Percentiles rank a stretch among this genome's conserved stretches.
These are phyloP conservation scores for Sardinella longiceps DNA, from an alignment of 2,797 vertebrate genomes.

Conservation along the genomic window DNA sequence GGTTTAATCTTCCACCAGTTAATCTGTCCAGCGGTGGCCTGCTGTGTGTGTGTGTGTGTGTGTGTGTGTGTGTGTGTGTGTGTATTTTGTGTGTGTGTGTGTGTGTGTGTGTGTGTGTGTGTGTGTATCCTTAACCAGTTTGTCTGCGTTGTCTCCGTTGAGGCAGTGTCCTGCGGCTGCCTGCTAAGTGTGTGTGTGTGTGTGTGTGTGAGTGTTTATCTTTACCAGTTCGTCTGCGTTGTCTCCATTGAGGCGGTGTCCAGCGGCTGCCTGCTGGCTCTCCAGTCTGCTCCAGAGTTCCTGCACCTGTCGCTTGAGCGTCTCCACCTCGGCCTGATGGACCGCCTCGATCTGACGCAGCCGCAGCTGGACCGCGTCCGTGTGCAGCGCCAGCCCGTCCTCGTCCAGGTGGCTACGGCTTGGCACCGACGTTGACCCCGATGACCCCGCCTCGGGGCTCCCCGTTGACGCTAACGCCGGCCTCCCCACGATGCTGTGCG, in stretches of 20 bases:
- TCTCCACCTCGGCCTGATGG: conserved; percentile 95
- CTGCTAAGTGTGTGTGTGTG: neutral
- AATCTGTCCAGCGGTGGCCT: too few relatives aligned
- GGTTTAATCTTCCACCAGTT: too few relatives aligned
- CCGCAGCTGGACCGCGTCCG: conserved; percentile 89
- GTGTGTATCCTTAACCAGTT: too few relatives aligned
- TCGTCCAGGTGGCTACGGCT: conserved; percentile 90
- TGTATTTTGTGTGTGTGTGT: too few relatives aligned
- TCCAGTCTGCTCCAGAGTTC: conserved; percentile 91
- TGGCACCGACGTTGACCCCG: conserved; percentile 74
- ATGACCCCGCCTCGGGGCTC: conserved; percentile 84
- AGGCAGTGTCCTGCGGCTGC: too few relatives aligned
- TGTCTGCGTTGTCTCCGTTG: too few relatives aligned
- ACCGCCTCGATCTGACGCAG: conserved; percentile 94
- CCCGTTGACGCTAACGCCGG: neutral
- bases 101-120: too few relatives aligned
- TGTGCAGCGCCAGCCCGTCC: conserved; percentile 90
- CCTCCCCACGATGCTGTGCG: conserved; percentile 65
- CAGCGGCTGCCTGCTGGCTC: conserved; percentile 82
- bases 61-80: too few relatives aligned
- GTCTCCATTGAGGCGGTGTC: conserved; percentile 87
- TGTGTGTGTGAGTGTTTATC: neutral
- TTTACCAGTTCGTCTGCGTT: conserved; percentile 93
- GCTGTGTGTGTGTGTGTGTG: too few relatives aligned
- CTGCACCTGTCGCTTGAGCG: conserved; percentile 93